A percentile compares a stretch with the other conserved stretches of the same genome.
Conservation (phyloP, 2,797 vertebrate genomes). For the Sphenodon punctatus region DNA sequence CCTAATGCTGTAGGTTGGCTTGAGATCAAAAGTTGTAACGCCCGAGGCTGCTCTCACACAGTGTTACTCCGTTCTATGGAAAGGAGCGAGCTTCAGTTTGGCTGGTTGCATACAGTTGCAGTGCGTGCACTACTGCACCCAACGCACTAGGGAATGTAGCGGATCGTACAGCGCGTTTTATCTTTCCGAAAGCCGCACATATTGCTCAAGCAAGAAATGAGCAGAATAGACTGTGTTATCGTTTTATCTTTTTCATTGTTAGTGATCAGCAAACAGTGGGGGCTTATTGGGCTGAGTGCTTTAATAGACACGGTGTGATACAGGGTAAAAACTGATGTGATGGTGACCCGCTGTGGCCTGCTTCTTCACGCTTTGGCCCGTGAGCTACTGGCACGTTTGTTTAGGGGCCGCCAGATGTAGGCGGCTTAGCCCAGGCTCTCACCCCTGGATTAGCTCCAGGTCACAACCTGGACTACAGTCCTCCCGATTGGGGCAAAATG, state of each 20-base stretch:
- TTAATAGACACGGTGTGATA: too few species aligned
- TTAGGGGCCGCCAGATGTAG: too few species aligned
- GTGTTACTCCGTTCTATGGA: background rate
- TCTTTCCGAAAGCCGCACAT: background rate
- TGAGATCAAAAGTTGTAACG: background rate
- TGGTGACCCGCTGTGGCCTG: too few species aligned
- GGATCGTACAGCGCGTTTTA: background rate
- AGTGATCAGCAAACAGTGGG: too few species aligned
- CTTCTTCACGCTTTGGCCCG: too few species aligned
- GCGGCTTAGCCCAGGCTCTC: too few species aligned
- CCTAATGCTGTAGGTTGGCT: slow-evolving; percentile 4
- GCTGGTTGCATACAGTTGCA: slow-evolving; percentile 16
- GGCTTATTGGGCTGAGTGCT: too few species aligned
- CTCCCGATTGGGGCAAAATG: too few species aligned
- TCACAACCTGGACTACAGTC: too few species aligned
- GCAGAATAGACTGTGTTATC: background rate
- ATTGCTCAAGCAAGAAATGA: background rate
- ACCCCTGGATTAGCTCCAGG: too few species aligned
- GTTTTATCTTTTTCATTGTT: background rate
- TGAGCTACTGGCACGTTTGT: too few species aligned
- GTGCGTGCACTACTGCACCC: background rate
- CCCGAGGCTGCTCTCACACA: slow-evolving; percentile 7
- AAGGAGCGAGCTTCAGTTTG: background rate
- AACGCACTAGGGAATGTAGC: background rate
- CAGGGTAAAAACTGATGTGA: too few species aligned